Evolutionary conservation across 2,113 vertebrate genomes (phyloP), one percentile per base, ranked within the genome.

Genomic region (Macquaria ambigua): DNA sequence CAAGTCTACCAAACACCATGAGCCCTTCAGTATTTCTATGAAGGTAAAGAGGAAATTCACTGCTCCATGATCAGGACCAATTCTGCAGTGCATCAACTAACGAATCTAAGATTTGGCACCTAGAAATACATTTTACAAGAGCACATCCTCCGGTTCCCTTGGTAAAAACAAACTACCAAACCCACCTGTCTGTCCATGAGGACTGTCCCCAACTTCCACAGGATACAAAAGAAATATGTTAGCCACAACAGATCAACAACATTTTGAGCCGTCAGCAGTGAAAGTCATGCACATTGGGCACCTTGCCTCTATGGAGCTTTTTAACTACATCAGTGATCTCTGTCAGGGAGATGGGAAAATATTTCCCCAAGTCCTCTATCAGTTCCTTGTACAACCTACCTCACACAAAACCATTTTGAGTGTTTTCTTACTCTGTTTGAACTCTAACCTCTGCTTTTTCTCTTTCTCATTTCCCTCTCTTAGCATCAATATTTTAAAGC

Each of bases 271-370:
- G 20, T 28, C 16, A 69, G 46, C 46, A 11, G 21, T 66, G 37
- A 67, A 25, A 43, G 14, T n/a, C 34, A 62, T 41, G n/a, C 41
- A 61, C 52, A 43, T 68, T 39, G 68, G 61, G 41, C 68, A 59
- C 63, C 21, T 37, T 52, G 55, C 62, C 61, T 72, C 59, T 58
- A 25, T 46, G 31, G 28, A 52, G 53, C 41, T 34, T 59, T 74
- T 79, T 74, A 66, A 71, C 79, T 46, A 67, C 62, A 72, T 67
- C 53, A 53, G 53, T 62, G 79, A 82, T 21, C 71, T 75, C n/a
- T 61, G 34, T 66, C 41, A 70, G 39, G 23, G 18, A 74, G 62
- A 73, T 15, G 1, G 28, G 23, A 20, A 67, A 31, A 5, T 50
- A 77, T 72, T 77, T 41, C 50, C 41, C 41, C 6, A n/a, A 58